Evolutionary conservation across 2,888 invertebrate genomes (phyloP).

Genomic region (Crepidodera aurea): DNA sequence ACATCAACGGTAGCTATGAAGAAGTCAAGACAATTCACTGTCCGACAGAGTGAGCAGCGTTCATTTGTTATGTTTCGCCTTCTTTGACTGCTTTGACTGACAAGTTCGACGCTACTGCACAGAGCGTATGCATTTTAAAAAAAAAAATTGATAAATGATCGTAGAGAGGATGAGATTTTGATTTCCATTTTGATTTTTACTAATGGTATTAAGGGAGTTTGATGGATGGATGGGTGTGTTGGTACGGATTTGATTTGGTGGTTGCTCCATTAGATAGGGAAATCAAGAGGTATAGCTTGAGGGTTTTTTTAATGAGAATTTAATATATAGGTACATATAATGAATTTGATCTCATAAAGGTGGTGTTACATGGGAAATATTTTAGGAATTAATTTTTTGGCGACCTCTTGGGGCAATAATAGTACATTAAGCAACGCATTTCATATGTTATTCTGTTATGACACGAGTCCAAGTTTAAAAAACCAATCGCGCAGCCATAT

Average conservation of each 20-base stretch:
- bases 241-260: not conserved
- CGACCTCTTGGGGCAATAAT: too few relatives aligned
- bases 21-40: constrained; percentile 45
- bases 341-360: too few relatives aligned
- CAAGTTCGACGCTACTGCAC: constrained; percentile 51
- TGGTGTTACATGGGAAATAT: too few relatives aligned
- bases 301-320: too few relatives aligned
- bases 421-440: too few relatives aligned
- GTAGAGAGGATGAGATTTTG: not conserved
- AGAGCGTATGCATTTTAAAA: constrained; percentile 33
- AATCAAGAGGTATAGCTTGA: not conserved
- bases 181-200: constrained; percentile 14
- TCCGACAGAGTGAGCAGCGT: constrained; percentile 39
- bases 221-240: constrained; percentile 7
- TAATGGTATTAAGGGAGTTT: constrained; percentile 10
- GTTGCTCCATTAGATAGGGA: not conserved
- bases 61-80: constrained; percentile 44
- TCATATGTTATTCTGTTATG: too few relatives aligned
- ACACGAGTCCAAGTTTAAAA: too few relatives aligned
- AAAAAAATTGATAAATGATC: constrained; percentile 45
- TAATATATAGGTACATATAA: too few relatives aligned
- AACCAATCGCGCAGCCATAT: too few relatives aligned
- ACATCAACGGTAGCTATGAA: constrained; percentile 44
- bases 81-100: constrained; percentile 54
- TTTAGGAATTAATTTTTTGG: too few relatives aligned